Percentiles rank a stretch among this genome's conserved stretches.
Evolutionary conservation across 1,140 invertebrate species (phyloP).

Genomic region (Diabrotica undecimpunctata): DNA sequence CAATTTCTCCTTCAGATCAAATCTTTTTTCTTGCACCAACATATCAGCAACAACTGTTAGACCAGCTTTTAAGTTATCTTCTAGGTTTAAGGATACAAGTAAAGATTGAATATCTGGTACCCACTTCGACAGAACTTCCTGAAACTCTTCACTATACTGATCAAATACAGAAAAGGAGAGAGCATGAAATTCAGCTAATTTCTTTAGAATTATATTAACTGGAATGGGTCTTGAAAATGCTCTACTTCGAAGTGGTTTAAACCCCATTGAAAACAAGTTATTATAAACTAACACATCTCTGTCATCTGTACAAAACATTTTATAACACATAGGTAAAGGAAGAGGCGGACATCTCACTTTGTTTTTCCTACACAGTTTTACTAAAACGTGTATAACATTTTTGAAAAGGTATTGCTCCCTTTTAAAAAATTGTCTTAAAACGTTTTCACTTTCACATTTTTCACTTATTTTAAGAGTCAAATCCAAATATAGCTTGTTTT

Average conservation of each 20-base stretch:
- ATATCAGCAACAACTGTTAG: neutral
- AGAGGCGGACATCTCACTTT: neutral
- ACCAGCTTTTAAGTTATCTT: neutral
- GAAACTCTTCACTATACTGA: neutral
- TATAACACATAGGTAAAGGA: neutral
- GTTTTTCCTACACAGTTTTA: neutral
- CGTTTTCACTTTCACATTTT: neutral
- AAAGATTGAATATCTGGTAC: neutral
- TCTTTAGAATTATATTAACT: neutral
- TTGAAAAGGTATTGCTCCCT: neutral
- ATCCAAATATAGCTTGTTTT: neutral
- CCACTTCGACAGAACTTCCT: neutral
- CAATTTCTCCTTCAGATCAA: neutral
- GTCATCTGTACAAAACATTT: neutral
- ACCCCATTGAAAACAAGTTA: neutral
- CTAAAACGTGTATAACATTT: neutral
- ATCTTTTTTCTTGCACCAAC: neutral
- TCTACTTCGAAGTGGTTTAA: neutral
- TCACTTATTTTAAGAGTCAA: neutral
- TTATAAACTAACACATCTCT: neutral
- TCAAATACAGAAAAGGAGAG: neutral
- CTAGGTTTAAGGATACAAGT: neutral
- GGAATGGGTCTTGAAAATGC: neutral
- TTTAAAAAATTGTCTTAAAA: neutral
- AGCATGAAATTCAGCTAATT: neutral